phyloP scores from a whole-genome alignment of 2,113 vertebrate species.

The Malurus alboscapulatus region DNA sequence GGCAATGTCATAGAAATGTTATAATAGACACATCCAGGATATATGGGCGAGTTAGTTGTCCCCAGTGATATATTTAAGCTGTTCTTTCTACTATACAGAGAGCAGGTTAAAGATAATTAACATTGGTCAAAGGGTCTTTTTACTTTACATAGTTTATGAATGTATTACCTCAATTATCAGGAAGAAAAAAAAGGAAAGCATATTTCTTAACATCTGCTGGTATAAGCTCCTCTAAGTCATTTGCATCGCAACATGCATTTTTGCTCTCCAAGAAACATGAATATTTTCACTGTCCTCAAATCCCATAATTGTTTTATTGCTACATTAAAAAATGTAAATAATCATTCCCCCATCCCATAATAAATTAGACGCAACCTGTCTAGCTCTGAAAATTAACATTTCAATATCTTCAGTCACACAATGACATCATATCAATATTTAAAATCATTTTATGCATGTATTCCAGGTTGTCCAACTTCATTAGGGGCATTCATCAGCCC shows the following conservation, averaged over 20 bases:
- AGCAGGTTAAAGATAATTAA: conserved; percentile 8
- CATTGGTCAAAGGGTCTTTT: background rate
- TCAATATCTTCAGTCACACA: conserved; percentile 89
- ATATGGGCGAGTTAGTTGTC: background rate
- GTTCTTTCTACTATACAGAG: background rate
- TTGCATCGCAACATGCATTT: background rate
- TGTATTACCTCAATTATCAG: conserved; percentile 9
- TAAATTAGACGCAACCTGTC: conserved; percentile 83
- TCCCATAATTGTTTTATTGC: conserved; percentile 73
- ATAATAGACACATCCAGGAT: conserved; percentile 54
- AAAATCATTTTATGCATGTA: conserved; percentile 97
- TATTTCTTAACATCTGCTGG: conserved; percentile 1
- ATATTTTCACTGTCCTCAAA: conserved; percentile 47
- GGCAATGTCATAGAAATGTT: conserved; percentile 44
- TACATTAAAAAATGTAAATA: conserved; percentile 83
- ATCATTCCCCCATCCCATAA: conserved; percentile 74
- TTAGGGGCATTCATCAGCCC: conserved; percentile 96
- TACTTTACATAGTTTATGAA: background rate
- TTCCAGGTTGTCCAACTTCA: conserved; percentile 99
- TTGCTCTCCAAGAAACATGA: background rate
- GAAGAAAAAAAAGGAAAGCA: background rate
- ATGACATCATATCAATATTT: conserved; percentile 98
- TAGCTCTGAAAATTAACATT: conserved; percentile 93
- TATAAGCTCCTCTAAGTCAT: background rate
- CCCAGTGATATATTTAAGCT: background rate